Percentiles rank a stretch among this genome's conserved stretches.
phyloP scores from a whole-genome alignment of 2,797 vertebrate genomes.

The Mus minutoides region DNA sequence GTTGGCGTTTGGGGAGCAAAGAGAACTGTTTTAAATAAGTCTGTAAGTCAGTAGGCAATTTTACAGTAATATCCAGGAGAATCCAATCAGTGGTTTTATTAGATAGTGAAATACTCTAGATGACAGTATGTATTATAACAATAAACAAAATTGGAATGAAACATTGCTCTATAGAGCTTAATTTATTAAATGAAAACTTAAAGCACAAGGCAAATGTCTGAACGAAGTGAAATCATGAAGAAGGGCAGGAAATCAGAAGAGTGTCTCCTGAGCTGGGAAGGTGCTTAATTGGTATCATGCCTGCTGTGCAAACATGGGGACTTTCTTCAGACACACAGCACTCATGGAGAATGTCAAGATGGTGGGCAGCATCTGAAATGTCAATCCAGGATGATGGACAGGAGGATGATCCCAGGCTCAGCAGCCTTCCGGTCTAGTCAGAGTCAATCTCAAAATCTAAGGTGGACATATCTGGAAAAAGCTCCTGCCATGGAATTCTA shows the following conservation, averaged over 20 bases:
- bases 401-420: too few relatives aligned
- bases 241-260: background rate
- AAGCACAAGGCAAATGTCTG: conserved; percentile 22
- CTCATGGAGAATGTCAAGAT: background rate
- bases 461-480: background rate
- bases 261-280: background rate
- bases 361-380: background rate
- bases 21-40: conserved; percentile 7
- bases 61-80: conserved; percentile 29
- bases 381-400: background rate
- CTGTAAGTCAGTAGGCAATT: background rate
- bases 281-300: background rate
- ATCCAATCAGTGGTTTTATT: conserved; percentile 18
- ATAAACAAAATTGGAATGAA: conserved; percentile 51
- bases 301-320: background rate
- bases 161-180: conserved; percentile 2
- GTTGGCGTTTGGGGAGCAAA: background rate
- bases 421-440: background rate
- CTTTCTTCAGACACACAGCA: background rate
- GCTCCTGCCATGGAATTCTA: background rate
- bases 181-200: conserved; percentile 54
- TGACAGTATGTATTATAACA: conserved; percentile 23
- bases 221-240: background rate
- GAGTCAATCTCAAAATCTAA: background rate
- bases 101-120: conserved; percentile 37